Base-by-base conservation (phyloP, 2,888 invertebrate species). In the Napeogenes sylphis region DNA sequence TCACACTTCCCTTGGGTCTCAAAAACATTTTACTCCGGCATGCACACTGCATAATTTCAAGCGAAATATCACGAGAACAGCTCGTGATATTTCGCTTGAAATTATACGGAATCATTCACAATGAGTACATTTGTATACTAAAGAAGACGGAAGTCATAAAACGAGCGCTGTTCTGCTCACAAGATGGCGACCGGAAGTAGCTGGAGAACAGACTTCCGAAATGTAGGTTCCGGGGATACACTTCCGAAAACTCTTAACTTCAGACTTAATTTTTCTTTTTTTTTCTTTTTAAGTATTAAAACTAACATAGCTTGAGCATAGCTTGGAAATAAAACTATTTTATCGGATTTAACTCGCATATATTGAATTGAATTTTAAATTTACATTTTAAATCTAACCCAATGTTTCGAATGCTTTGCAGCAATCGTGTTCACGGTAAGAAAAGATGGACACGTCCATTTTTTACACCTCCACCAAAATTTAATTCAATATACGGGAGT, bases 131-230 rank as follows among this genome's bases (percentile, higher is more conserved):
- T 76, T 72, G 59, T 59, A 66, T 69, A 66, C 70, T 66, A 61
- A 80, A 82, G 80, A 73, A 72, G 72, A 65, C 82, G 89, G 88
- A 89, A 83, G 85, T 82, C 79, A 75, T 86, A 85, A 83, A 81
- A 78, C 74, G 75, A 73, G 72, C 72, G 72, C 73, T 75, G 74
- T 81, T 84, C 85, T 85, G 79, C 74, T 63, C 68, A 67, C 83
- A 86, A 87, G 81, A 88, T 85, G 86, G 88, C 88, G 79, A 79
- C 79, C 84, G 89, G 88, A 88, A 78, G 76, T 69, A 71, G 78
- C 75, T 73, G 71, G 83, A 89, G 87, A 79, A 82, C 73, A 72
- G 66, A 70, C 74, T 81, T 42, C 42, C 42, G 38, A 38, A 38
- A 38, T 38, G 38, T 38, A 38, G 38, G 38, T 38, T 85, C 85